These are phyloP conservation scores for Hartigia nigra DNA, from an alignment of 2,888 invertebrate genomes.

Conservation along the genomic window DNA sequence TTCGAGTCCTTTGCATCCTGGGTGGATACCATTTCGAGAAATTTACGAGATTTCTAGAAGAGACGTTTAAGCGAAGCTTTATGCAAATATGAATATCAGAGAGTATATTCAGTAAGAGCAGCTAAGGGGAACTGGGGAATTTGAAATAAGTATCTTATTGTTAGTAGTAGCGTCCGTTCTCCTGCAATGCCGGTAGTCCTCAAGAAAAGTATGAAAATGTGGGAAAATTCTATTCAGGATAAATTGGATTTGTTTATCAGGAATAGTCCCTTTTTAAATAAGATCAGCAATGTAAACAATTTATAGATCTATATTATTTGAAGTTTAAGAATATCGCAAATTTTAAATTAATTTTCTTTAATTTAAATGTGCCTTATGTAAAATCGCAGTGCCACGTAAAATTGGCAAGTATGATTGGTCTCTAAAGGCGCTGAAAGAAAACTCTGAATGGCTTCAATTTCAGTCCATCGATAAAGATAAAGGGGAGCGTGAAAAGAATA, in stretches of 20 bases:
- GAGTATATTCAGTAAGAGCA: not conserved
- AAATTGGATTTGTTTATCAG: too few relatives aligned
- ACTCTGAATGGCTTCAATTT: not conserved
- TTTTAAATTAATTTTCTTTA: too few relatives aligned
- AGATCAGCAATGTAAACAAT: too few relatives aligned
- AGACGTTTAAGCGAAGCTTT: not conserved
- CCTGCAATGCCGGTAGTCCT: not conserved
- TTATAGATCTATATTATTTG: too few relatives aligned
- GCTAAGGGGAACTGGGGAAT: not conserved
- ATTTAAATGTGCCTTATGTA: too few relatives aligned
- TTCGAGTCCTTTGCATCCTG: not conserved
- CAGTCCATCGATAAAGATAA: not conserved
- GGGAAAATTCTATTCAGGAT: too few relatives aligned
- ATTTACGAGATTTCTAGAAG: not conserved
- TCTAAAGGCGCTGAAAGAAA: not conserved
- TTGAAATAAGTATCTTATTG: not conserved
- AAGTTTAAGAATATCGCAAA: too few relatives aligned
- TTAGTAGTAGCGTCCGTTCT: not conserved
- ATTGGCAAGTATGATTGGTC: not conserved
- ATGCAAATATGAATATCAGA: not conserved
- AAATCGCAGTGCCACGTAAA: too few relatives aligned
- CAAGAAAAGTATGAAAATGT: not conserved
- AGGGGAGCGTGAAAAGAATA: not conserved
- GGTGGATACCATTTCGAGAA: not conserved
- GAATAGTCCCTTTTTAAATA: too few relatives aligned